phyloP scores from a whole-genome alignment of 2,113 vertebrate species.

The pig (Sus scrofa) region T2T-Sscrofa CM000812.6:22426001-22426500 shows the following conservation, averaged over 20 bases:
- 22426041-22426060: neutral
- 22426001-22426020: neutral
- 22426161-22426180: conserved; percentile 13
- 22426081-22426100: neutral
- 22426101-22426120: neutral
- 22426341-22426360: conserved; percentile 33
- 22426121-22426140: conserved; percentile 26
- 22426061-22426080: neutral
- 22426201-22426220: neutral
- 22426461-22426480: conserved; percentile 50
- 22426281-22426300: conserved; percentile 58
- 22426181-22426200: neutral
- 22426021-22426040: neutral
- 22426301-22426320: conserved; percentile 34
- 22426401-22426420: conserved; percentile 15
- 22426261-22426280: neutral
- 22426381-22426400: conserved; percentile 29
- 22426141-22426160: neutral
- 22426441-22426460: conserved; percentile 43
- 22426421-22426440: conserved; percentile 22
- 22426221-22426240: conserved; percentile 30
- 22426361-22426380: conserved; percentile 38
- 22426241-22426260: neutral
- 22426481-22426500: conserved; percentile 42
- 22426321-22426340: conserved; percentile 36